phyloP scores from a whole-genome alignment of 2,888 invertebrate species.

The Euspilapteryx auroguttella region DNA sequence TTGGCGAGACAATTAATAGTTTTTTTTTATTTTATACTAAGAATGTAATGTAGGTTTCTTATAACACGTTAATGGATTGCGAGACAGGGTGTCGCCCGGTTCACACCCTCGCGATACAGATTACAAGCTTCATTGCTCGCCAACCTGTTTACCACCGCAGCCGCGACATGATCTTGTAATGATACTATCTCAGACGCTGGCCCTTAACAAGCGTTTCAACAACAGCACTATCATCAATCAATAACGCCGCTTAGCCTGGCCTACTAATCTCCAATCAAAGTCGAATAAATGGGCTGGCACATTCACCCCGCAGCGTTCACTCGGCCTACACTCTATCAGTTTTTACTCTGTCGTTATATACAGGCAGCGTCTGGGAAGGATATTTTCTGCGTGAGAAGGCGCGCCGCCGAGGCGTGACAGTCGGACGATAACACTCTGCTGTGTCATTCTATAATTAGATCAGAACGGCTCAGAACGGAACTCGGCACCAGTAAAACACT shows the following conservation, averaged over 20 bases:
- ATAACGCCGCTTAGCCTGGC: slow-evolving; percentile 20
- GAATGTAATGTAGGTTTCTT: too few species aligned
- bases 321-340: slow-evolving; percentile 20
- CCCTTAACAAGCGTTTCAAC: too few species aligned
- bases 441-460: slow-evolving; percentile 32
- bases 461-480: slow-evolving; percentile 13
- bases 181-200: too few species aligned
- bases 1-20: too few species aligned
- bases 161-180: neutral
- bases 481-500: slow-evolving; percentile 1
- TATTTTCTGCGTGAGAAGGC: slow-evolving; percentile 31
- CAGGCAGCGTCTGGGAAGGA: slow-evolving; percentile 22
- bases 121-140: slow-evolving; percentile 1
- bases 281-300: slow-evolving; percentile 15
- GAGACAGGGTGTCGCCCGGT: too few species aligned
- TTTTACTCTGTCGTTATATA: slow-evolving; percentile 20
- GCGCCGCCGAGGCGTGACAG: slow-evolving; percentile 26
- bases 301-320: slow-evolving; percentile 17
- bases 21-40: too few species aligned
- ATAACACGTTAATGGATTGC: too few species aligned
- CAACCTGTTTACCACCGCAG: slow-evolving; percentile 3
- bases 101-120: neutral
- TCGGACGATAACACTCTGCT: slow-evolving; percentile 27
- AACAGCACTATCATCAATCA: slow-evolving; percentile 31
- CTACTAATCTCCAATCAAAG: slow-evolving; percentile 17